Base-by-base conservation (phyloP, 2,113 vertebrate species). In the Edolisoma coerulescens region DNA sequence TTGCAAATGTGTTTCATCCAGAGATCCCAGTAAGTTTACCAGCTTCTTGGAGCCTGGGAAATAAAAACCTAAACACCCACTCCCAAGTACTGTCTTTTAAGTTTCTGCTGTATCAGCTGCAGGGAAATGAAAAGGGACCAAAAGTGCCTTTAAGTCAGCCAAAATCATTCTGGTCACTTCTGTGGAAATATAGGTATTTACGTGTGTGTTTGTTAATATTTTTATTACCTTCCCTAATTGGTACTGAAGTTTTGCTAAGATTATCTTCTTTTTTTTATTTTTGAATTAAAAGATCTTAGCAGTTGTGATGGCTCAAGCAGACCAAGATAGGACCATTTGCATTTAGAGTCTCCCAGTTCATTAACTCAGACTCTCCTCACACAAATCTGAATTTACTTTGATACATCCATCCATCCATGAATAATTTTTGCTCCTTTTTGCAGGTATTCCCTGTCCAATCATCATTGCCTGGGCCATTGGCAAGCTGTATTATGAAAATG, bases 401-500 rank as follows among this genome's bases (percentile, higher is more conserved):
- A 11, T 69, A 18, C 52, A 53, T 52, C 50, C 50, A 52, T 53
- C 50, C 26, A 28, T 52, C 15, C 27, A 47, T 84, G 11, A 79
- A 71, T 96, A 77, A 96, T 24, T 85, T 88, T 79, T 90, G 42
- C n/a, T 81, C 27, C 96, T n/a, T n/a, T n/a, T n/a, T 97, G 11
- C 96, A 99, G 99, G 99, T 97, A 98, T 99, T 77, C 99, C 99
- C 22, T 99, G 97, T 83, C 99, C 99, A 33, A 99, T 99, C 93
- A 99, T 99, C 57, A 90, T 99, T 3, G 98, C 98, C 92, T 99
- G 99, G 99, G 99, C 98, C 37, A 96, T 99, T 61, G 98, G 99
- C 76, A 99, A 99, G 85, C 96, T 99, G 7, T 98, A 98, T 97
- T 99, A 99, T 82, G 99, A 99, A 97, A 99, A 99, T 63, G 98